Conservation (phyloP, 30 jellyfish, hydroid and myxozoan species). For the Mastigias papua region DNA sequence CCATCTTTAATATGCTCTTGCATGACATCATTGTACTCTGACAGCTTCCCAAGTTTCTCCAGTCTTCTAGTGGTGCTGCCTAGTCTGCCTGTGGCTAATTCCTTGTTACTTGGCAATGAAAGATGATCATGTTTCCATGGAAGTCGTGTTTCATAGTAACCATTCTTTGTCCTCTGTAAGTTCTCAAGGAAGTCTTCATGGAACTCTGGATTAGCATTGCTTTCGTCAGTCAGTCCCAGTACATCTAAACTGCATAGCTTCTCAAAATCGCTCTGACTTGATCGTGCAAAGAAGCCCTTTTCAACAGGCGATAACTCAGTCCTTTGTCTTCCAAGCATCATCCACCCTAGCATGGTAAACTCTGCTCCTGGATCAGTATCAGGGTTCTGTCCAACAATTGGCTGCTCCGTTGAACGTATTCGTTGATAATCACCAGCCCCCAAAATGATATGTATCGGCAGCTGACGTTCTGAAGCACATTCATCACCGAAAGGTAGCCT, state of each 20-base stretch:
- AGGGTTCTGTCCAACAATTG: slow-evolving; percentile 57
- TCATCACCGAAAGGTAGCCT: slow-evolving; percentile 59
- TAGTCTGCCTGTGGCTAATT: slow-evolving; percentile 37
- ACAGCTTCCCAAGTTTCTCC: slow-evolving; percentile 24
- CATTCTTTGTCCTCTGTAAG: slow-evolving; percentile 17
- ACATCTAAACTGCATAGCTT: slow-evolving; percentile 35
- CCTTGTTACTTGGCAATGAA: slow-evolving; percentile 34
- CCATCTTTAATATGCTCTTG: slow-evolving; percentile 55
- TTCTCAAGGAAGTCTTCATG: not conserved
- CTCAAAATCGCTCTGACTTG: slow-evolving; percentile 52
- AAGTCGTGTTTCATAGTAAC: slow-evolving; percentile 18
- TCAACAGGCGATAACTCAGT: not conserved
- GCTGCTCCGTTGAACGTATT: slow-evolving; percentile 58
- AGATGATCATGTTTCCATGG: slow-evolving; percentile 57
- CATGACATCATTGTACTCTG: slow-evolving; percentile 41
- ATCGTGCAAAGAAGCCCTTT: slow-evolving; percentile 23
- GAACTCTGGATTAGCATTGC: not conserved
- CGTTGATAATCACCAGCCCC: slow-evolving; percentile 63
- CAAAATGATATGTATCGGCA: slow-evolving; percentile 59
- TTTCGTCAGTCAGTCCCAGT: not conserved
- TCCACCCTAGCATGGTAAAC: slow-evolving; percentile 77
- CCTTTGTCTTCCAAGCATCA: slow-evolving; percentile 32
- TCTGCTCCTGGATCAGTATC: slow-evolving; percentile 76
- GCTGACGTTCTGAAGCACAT: slow-evolving; percentile 36
- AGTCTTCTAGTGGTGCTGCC: slow-evolving; percentile 19